Base-by-base conservation (phyloP, 2,888 invertebrate species). In the Hypsopygia costalis region DNA sequence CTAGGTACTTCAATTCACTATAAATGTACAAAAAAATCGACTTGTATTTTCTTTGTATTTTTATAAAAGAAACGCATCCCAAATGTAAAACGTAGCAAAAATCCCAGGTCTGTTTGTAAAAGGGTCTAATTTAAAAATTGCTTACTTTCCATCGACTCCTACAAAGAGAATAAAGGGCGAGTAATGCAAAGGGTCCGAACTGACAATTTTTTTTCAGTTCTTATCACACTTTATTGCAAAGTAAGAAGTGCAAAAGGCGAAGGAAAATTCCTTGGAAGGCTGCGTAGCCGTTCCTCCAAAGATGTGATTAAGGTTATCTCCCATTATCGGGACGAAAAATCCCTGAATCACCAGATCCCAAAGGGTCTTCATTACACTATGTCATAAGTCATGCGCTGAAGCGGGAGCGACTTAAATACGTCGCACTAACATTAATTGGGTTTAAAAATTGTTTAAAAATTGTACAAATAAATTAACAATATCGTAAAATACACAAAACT, bases 231-330 rank as follows among this genome's bases (percentile, higher is more conserved):
- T 39, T 39, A 39, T 39, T 39, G 27, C 44, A 47, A 40, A 38
- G 43, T 44, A 36, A 43, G 36, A 44, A 39, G 43, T 41, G 37
- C 36, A 43, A 41, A 41, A 32, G 40, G 37, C 40, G 39, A 37
- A 37, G 32, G 39, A 43, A 43, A 45, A 48, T 33, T 40, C 16
- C 33, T 28, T 34, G 9, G 31, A 25, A 20, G 41, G 22, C 34
- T 32, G 16, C 16, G 4, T 16, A 16, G 32, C 25, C 36, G 32
- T 34, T 20, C 21, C 28, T 30, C 12, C 31, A 11, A 33, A 39
- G 41, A 34, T 46, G 49, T 49, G 49, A 49, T 49, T 49, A 46
- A 43, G 41, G 44, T 45, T 46, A 49, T 49, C 46, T 46, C 42
- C 43, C 38, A 49, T 49, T 49, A 49, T 46, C 43, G 48, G 43